These are phyloP conservation scores for Chaitophorus viminalis DNA, from an alignment of 2,888 invertebrate species.

Conservation along the genomic window DNA sequence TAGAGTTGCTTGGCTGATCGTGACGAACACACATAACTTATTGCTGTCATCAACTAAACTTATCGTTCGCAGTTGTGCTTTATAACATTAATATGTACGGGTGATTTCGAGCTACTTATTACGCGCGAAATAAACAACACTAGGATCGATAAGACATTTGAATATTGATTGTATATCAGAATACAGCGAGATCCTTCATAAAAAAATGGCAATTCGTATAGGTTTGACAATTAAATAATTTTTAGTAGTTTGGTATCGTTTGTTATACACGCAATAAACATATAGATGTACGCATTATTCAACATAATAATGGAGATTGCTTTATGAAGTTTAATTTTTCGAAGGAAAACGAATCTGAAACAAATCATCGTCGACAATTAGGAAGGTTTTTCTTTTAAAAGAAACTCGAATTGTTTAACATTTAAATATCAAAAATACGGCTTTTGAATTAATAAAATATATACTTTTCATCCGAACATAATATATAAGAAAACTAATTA, in stretches of 20 bases:
- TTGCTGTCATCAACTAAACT: neutral
- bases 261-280: neutral
- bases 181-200: neutral
- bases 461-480: no score
- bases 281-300: no score
- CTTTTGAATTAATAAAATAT: no score
- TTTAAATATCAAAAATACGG: no score
- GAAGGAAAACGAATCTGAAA: no score
- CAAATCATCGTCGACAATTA: no score
- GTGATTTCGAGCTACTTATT: neutral
- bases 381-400: no score
- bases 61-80: neutral
- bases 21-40: conserved; percentile 67
- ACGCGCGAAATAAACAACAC: neutral
- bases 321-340: no score
- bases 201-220: neutral
- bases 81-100: neutral
- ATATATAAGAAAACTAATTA: no score
- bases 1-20: conserved; percentile 91
- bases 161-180: neutral
- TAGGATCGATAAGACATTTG: neutral
- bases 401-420: no score
- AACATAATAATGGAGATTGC: no score
- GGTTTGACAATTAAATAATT: neutral
- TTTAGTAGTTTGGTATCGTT: neutral